These are phyloP conservation scores for Mormyrus iriodes DNA, from an alignment of 2,113 vertebrate genomes.

Conservation along the genomic window DNA sequence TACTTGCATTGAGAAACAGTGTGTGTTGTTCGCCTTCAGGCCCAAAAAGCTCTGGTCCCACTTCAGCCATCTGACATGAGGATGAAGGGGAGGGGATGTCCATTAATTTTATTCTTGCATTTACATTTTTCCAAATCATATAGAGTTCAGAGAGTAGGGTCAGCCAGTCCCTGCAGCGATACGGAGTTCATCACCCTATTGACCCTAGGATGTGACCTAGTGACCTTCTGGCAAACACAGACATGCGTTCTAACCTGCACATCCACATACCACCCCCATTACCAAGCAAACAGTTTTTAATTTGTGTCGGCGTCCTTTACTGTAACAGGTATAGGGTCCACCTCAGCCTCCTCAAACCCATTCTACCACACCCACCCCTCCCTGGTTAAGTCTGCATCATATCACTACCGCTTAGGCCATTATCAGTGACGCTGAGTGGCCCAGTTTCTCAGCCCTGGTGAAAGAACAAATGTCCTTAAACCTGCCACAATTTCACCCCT, in stretches of 20 bases:
- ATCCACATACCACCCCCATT: not conserved
- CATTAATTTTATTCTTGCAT: not conserved
- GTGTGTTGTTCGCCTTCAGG: not conserved
- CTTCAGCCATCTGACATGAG: not conserved
- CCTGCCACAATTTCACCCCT: not conserved
- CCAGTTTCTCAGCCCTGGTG: not conserved
- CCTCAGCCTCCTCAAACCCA: not conserved
- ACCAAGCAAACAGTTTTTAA: not conserved
- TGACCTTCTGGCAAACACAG: not conserved
- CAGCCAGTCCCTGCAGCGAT: not conserved
- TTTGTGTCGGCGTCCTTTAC: not conserved
- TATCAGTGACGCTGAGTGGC: not conserved
- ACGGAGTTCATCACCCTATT: not conserved
- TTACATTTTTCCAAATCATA: not conserved
- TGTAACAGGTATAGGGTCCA: not conserved
- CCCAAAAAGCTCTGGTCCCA: not conserved
- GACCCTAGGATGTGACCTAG: not conserved
- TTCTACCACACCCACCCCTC: not conserved
- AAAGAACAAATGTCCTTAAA: not conserved
- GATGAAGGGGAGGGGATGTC: not conserved
- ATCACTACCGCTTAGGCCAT: not conserved
- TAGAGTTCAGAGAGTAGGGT: not conserved
- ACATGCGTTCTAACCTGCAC: not conserved
- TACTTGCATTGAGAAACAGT: not conserved
- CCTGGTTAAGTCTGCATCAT: not conserved